phyloP scores from a whole-genome alignment of 23 tunicate genomes.

The Trididemnum nubilum region DNA sequence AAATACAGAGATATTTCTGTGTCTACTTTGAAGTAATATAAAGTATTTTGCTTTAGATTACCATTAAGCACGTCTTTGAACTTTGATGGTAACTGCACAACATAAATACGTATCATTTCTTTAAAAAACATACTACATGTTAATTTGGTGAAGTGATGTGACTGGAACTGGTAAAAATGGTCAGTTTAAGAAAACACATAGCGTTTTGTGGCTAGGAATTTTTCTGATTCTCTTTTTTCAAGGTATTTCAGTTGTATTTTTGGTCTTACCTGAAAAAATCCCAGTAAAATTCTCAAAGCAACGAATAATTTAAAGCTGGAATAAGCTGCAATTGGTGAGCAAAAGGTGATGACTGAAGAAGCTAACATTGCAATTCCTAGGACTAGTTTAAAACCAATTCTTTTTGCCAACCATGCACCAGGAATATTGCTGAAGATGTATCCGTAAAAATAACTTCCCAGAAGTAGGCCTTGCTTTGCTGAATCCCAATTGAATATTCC shows the following conservation, averaged over 20 bases:
- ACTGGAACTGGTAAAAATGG: too few species aligned
- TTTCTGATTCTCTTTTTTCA: too few species aligned
- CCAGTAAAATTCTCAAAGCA: conserved; percentile 56
- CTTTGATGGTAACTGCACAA: too few species aligned
- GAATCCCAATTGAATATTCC: conserved; percentile 65
- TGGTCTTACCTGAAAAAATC: conserved; percentile 66
- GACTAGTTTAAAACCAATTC: conserved; percentile 62
- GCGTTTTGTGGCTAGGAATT: too few species aligned
- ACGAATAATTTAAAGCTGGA: conserved; percentile 56
- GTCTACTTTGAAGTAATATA: too few species aligned
- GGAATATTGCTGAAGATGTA: conserved; percentile 66
- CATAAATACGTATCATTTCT: too few species aligned
- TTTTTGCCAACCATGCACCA: conserved; percentile 69
- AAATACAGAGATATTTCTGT: too few species aligned
- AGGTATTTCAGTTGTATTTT: too few species aligned
- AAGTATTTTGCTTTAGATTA: background rate
- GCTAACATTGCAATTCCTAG: conserved; percentile 47
- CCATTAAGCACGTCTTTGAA: background rate
- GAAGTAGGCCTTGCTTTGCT: conserved; percentile 41
- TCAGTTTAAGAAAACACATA: too few species aligned
- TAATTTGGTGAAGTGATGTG: too few species aligned
- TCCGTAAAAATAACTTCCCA: conserved; percentile 72
- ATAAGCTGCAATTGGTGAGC: conserved; percentile 61
- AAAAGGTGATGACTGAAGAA: conserved; percentile 51
- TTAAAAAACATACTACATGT: too few species aligned